Evolutionary conservation across 2,888 invertebrate species (phyloP).

Genomic region (Cotesia congregata): DNA sequence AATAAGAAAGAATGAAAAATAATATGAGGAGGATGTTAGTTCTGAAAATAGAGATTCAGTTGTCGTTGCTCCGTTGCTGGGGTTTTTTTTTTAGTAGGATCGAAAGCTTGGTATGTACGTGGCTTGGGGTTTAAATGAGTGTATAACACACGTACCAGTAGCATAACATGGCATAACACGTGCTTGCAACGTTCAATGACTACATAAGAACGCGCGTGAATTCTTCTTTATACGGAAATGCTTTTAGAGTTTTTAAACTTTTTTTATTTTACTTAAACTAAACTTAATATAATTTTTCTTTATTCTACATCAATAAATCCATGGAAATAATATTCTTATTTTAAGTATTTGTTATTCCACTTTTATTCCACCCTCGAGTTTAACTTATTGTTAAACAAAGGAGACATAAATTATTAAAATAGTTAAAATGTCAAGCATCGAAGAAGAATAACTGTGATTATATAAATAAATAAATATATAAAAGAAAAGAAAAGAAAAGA

Average conservation of each 20-base stretch:
- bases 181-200: conserved; percentile 48
- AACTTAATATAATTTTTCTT: background rate
- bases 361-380: conserved; percentile 24
- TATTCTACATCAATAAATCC: background rate
- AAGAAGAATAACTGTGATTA: no score
- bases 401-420: no score
- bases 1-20: background rate
- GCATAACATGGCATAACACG: conserved; percentile 54
- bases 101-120: conserved; percentile 26
- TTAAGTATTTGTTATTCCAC: no score
- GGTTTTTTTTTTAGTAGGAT: conserved; percentile 8
- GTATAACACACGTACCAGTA: conserved; percentile 49
- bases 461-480: no score
- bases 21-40: background rate
- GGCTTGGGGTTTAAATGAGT: conserved; percentile 40
- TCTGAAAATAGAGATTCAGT: conserved; percentile 26
- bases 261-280: conserved; percentile 43
- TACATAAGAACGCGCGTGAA: conserved; percentile 41
- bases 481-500: no score
- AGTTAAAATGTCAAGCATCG: no score
- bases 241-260: conserved; percentile 34
- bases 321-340: background rate
- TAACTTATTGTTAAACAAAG: background rate
- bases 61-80: conserved; percentile 15
- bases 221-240: conserved; percentile 33